Evolutionary conservation across 2,797 vertebrate genomes (phyloP).

Genomic region (Ptychadena robeensis): DNA sequence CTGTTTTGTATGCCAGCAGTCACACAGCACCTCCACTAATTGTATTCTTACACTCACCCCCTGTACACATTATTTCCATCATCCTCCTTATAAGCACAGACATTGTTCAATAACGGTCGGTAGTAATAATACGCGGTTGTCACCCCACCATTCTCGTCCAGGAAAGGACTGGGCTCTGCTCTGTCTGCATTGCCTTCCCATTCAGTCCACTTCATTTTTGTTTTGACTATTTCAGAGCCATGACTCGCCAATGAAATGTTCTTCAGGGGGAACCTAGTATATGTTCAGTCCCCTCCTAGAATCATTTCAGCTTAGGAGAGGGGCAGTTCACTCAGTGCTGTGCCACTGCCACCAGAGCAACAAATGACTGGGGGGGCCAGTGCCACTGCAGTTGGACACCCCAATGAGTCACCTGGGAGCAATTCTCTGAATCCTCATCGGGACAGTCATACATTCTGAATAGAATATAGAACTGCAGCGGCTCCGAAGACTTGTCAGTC

Average conservation of each 20-base stretch:
- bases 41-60: conserved; percentile 13
- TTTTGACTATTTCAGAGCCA: conserved; percentile 23
- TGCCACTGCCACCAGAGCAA: not conserved
- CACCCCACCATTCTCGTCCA: not conserved
- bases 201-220: not conserved
- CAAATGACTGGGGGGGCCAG: not conserved
- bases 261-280: conserved; percentile 11
- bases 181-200: not conserved
- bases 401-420: not conserved
- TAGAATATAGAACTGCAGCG: too few relatives aligned
- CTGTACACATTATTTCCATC: too few relatives aligned
- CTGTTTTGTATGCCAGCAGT: conserved; percentile 12
- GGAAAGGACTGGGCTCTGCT: too few relatives aligned
- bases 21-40: conserved; percentile 35
- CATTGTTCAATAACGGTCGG: too few relatives aligned
- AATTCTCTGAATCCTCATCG: too few relatives aligned
- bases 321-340: not conserved
- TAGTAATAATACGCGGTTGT: too few relatives aligned
- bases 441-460: not conserved
- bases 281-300: conserved; percentile 6
- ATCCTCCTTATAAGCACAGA: too few relatives aligned
- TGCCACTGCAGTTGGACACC: not conserved
- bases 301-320: not conserved
- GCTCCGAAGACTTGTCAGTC: not conserved
- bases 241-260: not conserved